A percentile compares a stretch with the other conserved stretches of the same genome.
These are phyloP conservation scores for Drosophila nebulosa DNA, from an alignment of 1,140 invertebrate species.

Conservation along the genomic window DNA sequence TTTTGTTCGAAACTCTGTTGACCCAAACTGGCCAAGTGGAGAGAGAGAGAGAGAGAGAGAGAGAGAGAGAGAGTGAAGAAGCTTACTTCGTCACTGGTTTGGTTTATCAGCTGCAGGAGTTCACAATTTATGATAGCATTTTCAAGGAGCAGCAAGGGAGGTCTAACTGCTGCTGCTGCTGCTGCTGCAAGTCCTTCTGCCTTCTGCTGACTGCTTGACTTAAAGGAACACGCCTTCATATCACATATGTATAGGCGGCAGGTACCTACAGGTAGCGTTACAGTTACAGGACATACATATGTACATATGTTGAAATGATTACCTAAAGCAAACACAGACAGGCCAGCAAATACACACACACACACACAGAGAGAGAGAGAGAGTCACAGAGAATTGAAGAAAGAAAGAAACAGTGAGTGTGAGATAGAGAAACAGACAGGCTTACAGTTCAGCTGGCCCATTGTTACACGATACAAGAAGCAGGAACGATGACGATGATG, in stretches of 20 bases:
- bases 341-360: conserved; percentile 58
- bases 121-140: conserved; percentile 1
- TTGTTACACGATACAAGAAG: conserved; percentile 53
- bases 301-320: conserved; percentile 63
- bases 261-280: background rate
- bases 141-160: background rate
- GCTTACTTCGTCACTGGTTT: too few species aligned
- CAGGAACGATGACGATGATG: conserved; percentile 43
- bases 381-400: background rate
- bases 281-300: conserved; percentile 18
- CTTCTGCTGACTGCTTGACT: conserved; percentile 25
- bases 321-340: conserved; percentile 76
- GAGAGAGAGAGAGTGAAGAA: background rate
- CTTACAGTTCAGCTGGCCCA: conserved; percentile 14
- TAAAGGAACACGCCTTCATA: conserved; percentile 7
- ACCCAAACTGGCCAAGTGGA: background rate
- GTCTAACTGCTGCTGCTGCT: conserved; percentile 2
- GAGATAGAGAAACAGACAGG: conserved; percentile 5
- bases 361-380: conserved; percentile 21
- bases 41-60: too few species aligned
- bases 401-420: background rate
- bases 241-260: background rate
- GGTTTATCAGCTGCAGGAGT: background rate
- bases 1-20: background rate
- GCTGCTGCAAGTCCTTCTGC: too few species aligned